phyloP scores from a whole-genome alignment of 2,113 vertebrate species.

The Herpetotheres cachinnans region DNA sequence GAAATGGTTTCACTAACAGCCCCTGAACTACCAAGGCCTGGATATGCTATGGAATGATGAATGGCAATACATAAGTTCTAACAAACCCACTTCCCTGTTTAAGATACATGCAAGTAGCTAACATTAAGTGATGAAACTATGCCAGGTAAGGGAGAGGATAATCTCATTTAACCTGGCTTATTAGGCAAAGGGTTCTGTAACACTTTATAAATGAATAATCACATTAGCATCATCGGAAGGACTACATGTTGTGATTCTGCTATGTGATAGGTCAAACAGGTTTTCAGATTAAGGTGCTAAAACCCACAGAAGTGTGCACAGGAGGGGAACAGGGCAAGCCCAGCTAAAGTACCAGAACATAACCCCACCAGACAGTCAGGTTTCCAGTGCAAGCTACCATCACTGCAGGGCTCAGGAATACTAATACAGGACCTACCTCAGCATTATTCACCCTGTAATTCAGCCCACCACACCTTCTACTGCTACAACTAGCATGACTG shows the following conservation, averaged over 20 bases:
- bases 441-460: background rate
- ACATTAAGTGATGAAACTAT: background rate
- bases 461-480: background rate
- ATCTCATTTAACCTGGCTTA: background rate
- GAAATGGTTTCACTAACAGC: background rate
- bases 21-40: background rate
- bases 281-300: background rate
- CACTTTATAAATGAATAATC: background rate
- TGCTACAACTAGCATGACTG: background rate
- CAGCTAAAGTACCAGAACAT: background rate
- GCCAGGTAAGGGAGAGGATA: no score
- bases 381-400: background rate
- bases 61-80: background rate
- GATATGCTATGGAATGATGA: background rate
- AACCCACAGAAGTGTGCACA: fast-evolving
- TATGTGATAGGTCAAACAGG: no score
- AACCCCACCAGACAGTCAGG: no score
- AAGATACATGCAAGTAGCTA: background rate
- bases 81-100: background rate
- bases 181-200: background rate
- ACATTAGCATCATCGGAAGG: background rate
- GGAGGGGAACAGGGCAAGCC: background rate
- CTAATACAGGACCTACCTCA: no score
- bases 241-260: background rate
- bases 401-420: background rate